phyloP scores from a whole-genome alignment of 2,113 vertebrate genomes.

The Notarius quadriscutis region DNA sequence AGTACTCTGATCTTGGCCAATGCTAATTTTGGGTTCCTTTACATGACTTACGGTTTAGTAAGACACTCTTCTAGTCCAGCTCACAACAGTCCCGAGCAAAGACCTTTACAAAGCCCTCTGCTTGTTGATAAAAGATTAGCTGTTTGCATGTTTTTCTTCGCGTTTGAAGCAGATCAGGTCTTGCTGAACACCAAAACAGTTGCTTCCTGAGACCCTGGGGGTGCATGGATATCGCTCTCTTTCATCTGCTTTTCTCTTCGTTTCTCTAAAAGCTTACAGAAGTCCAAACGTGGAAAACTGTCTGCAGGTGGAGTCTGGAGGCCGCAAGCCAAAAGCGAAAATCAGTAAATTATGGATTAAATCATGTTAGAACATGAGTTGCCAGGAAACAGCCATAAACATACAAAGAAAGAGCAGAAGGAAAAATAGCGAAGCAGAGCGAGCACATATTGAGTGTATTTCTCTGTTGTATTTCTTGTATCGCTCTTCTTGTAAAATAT shows the following conservation, averaged over 20 bases:
- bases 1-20: background rate
- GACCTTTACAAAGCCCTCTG: background rate
- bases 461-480: slow-evolving; percentile 28
- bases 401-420: slow-evolving; percentile 28
- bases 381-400: slow-evolving; percentile 38
- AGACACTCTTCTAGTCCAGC: background rate
- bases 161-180: slow-evolving; percentile 33
- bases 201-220: slow-evolving; percentile 41
- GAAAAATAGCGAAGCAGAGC: background rate
- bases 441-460: slow-evolving; percentile 11
- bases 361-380: slow-evolving; percentile 31
- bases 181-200: slow-evolving; percentile 35
- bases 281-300: slow-evolving; percentile 37
- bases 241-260: slow-evolving; percentile 45
- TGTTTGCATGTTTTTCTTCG: slow-evolving; percentile 34
- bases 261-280: slow-evolving; percentile 23
- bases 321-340: slow-evolving; percentile 25
- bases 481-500: slow-evolving; percentile 51
- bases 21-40: background rate
- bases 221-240: slow-evolving; percentile 22
- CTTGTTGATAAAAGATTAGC: slow-evolving; percentile 33
- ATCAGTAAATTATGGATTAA: slow-evolving; percentile 46
- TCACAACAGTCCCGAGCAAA: background rate
- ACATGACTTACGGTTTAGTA: background rate
- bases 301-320: slow-evolving; percentile 51